These are phyloP conservation scores for Agriopis leucophaearia DNA, from an alignment of 2,888 invertebrate species.

Conservation along the genomic window DNA sequence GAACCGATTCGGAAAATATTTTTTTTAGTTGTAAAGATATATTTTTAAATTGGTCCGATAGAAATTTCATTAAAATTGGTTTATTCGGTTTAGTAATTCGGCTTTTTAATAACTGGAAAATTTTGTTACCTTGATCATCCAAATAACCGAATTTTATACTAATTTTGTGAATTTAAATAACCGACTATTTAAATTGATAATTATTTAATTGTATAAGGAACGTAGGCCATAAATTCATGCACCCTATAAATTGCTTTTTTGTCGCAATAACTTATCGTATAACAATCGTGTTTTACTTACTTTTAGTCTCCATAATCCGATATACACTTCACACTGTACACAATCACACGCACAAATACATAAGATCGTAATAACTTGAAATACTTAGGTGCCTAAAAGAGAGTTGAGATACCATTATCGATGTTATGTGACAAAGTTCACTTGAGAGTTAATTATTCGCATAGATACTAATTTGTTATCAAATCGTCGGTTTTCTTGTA, in stretches of 20 bases:
- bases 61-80: too few species aligned
- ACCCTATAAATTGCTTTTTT: not conserved
- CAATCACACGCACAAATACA: not conserved
- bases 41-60: too few species aligned
- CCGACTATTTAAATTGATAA: too few species aligned
- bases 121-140: too few species aligned
- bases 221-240: not conserved
- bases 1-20: too few species aligned
- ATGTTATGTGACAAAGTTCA: constrained; percentile 13
- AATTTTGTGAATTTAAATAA: too few species aligned
- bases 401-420: constrained; percentile 9
- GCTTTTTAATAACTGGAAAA: too few species aligned
- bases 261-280: not conserved
- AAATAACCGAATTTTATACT: too few species aligned
- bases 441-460: not conserved
- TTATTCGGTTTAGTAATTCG: too few species aligned
- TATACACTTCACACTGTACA: not conserved
- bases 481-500: too few species aligned
- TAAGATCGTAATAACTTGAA: not conserved
- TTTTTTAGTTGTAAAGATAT: too few species aligned
- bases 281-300: not conserved
- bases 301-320: not conserved
- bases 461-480: constrained; percentile 1
- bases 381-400: not conserved
- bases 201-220: too few species aligned